Evolutionary conservation across 1,140 invertebrate species (phyloP).

Genomic region (Octopus bimaculoides): DNA sequence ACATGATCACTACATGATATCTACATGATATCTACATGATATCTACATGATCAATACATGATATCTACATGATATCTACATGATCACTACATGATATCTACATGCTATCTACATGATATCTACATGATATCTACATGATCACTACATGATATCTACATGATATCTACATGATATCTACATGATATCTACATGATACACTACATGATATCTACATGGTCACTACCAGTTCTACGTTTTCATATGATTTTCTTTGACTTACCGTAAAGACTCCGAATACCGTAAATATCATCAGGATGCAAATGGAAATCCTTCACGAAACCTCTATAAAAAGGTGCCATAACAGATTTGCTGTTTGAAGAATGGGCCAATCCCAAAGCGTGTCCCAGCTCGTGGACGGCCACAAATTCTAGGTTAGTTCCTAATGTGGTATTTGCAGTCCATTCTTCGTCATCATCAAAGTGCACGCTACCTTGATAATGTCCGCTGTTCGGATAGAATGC

Average conservation of each 20-base stretch:
- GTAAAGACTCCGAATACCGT: conserved; percentile 48
- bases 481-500: conserved; percentile 79
- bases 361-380: conserved; percentile 56
- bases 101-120: too few species aligned
- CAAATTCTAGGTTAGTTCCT: conserved; percentile 44
- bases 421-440: conserved; percentile 59
- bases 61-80: too few species aligned
- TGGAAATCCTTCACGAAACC: conserved; percentile 39
- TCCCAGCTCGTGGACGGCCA: conserved; percentile 56
- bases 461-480: conserved; percentile 64
- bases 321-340: conserved; percentile 60
- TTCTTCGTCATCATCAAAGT: conserved; percentile 87
- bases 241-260: conserved; percentile 26
- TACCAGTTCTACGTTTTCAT: neutral
- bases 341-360: conserved; percentile 40
- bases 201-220: too few species aligned
- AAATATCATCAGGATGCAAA: conserved; percentile 45
- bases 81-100: too few species aligned
- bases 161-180: too few species aligned
- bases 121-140: too few species aligned
- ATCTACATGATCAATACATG: too few species aligned
- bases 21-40: too few species aligned
- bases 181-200: too few species aligned
- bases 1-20: too few species aligned
- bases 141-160: too few species aligned